These are phyloP conservation scores for Corythucha ciliata DNA, from an alignment of 2,888 invertebrate species.

Conservation along the genomic window DNA sequence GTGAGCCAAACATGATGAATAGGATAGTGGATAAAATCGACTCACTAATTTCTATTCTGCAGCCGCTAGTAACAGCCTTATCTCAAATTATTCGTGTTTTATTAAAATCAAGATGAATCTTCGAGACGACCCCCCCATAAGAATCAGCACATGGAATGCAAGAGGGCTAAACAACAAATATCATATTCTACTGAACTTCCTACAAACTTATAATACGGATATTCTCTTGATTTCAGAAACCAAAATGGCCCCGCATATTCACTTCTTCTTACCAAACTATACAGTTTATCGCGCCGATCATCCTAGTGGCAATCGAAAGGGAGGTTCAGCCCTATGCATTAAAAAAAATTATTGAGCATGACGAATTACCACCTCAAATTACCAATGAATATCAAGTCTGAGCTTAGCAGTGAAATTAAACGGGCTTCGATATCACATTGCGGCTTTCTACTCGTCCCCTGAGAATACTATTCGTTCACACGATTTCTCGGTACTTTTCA, in stretches of 20 bases:
- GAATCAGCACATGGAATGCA: slow-evolving; percentile 8
- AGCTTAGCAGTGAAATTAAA: too few relatives aligned
- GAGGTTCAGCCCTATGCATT: background rate
- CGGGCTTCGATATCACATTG: too few relatives aligned
- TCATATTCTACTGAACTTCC: background rate
- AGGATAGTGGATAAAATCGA: slow-evolving; percentile 12
- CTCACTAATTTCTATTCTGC: background rate
- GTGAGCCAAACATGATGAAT: background rate
- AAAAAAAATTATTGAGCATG: background rate
- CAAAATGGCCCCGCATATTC: background rate
- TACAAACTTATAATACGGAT: background rate
- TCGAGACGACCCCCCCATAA: background rate
- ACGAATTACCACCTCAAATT: background rate
- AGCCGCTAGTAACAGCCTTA: background rate
- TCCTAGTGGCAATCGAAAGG: slow-evolving; percentile 3
- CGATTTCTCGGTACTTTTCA: background rate
- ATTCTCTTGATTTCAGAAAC: slow-evolving; percentile 7
- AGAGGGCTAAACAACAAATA: background rate
- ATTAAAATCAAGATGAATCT: background rate
- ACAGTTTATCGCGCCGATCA: background rate
- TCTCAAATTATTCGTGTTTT: slow-evolving; percentile 1
- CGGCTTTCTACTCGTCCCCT: slow-evolving; percentile 8
- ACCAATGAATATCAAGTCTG: too few relatives aligned
- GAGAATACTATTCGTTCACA: background rate
- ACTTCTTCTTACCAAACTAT: background rate